A percentile compares a stretch with the other conserved stretches of the same genome.
phyloP scores from a whole-genome alignment of 2,113 vertebrate genomes.

The Fregetta grallaria region DNA sequence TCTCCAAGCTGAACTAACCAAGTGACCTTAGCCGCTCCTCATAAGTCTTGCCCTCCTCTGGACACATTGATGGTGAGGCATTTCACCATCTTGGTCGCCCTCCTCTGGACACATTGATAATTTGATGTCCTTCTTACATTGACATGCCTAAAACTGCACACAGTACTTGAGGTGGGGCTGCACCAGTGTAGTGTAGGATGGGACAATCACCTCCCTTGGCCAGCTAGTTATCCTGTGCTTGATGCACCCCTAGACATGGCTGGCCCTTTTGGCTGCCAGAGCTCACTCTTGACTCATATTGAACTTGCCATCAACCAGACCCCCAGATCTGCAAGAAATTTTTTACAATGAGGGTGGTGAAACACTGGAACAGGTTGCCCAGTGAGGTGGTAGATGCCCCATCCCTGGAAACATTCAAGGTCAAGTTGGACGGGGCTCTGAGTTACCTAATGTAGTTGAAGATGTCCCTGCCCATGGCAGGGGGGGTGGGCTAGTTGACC shows the following conservation, averaged over 20 bases:
- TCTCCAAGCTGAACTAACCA: background rate
- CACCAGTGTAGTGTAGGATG: background rate
- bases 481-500: no score
- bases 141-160: background rate
- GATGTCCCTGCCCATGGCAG: no score
- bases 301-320: background rate
- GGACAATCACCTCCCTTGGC: accelerated
- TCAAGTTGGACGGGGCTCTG: no score
- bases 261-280: background rate
- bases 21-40: background rate
- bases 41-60: background rate
- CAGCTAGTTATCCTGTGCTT: background rate
- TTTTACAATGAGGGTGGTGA: no score
- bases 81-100: background rate
- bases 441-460: no score
- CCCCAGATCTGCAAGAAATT: no score
- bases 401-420: no score
- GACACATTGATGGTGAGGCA: background rate
- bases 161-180: accelerated
- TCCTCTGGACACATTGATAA: background rate
- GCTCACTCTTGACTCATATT: background rate
- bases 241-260: background rate
- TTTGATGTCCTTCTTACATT: background rate
- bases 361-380: no score
- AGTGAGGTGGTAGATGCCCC: no score